phyloP scores from a whole-genome alignment of 2,888 invertebrate species.

The Flabesymbios commensalis region DNA sequence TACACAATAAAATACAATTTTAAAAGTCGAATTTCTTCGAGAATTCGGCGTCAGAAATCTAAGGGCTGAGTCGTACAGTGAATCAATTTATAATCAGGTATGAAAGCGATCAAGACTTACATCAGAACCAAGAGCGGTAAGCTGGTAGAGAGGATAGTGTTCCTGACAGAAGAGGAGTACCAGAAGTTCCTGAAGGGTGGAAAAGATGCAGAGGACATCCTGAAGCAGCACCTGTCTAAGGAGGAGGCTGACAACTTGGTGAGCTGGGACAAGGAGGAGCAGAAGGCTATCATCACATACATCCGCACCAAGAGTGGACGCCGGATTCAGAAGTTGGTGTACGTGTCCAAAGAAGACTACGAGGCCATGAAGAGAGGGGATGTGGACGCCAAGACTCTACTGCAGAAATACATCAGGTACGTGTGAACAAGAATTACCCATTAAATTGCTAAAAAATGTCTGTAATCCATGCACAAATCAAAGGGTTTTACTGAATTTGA shows the following conservation, averaged over 20 bases:
- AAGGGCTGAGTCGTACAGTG: too few relatives aligned
- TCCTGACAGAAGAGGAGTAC: slow-evolving; percentile 41
- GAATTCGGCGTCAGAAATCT: too few relatives aligned
- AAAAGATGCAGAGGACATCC: slow-evolving; percentile 23
- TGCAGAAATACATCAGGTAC: slow-evolving; percentile 46
- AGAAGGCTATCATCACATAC: slow-evolving; percentile 57
- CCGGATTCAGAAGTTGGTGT: slow-evolving; percentile 52
- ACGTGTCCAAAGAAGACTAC: slow-evolving; percentile 56
- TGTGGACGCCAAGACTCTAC: slow-evolving; percentile 37
- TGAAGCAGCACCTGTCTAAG: slow-evolving; percentile 52
- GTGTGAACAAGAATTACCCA: too few relatives aligned
- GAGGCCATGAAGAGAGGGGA: slow-evolving; percentile 54
- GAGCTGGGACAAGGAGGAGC: slow-evolving; percentile 58
- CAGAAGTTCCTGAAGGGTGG: slow-evolving; percentile 28
- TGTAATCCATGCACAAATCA: too few relatives aligned
- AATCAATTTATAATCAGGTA: too few relatives aligned
- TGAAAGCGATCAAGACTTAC: slow-evolving; percentile 41
- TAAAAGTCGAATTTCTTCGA: too few relatives aligned
- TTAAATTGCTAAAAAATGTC: too few relatives aligned
- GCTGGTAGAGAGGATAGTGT: slow-evolving; percentile 39
- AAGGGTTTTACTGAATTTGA: too few relatives aligned
- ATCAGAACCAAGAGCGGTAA: slow-evolving; percentile 42
- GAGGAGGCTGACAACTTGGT: slow-evolving; percentile 40
- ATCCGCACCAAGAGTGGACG: slow-evolving; percentile 59
- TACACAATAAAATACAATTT: too few relatives aligned